A percentile compares a stretch with the other conserved stretches of the same genome.
These are phyloP conservation scores for Hanleya hanleyi DNA, from an alignment of 2,888 invertebrate species.

Conservation along the genomic window DNA sequence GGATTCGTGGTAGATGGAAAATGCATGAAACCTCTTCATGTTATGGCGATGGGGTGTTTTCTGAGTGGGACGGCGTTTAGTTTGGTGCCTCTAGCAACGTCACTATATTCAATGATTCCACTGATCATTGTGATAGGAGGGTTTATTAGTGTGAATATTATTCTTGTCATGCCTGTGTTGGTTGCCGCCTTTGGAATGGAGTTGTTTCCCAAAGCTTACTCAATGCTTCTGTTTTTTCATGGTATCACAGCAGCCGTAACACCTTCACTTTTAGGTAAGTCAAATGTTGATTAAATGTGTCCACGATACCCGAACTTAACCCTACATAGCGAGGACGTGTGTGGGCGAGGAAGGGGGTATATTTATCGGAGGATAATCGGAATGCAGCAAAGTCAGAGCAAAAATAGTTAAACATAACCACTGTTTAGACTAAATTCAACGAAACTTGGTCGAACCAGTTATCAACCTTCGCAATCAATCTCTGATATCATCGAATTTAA, in stretches of 20 bases:
- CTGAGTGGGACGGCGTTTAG: neutral
- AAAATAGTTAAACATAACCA: too few species aligned
- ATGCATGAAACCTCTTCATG: neutral
- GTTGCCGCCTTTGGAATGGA: neutral
- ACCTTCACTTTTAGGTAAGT: neutral
- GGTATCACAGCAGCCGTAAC: neutral
- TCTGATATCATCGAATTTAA: too few species aligned
- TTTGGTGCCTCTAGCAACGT: neutral
- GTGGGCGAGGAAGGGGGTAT: too few species aligned
- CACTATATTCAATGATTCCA: neutral
- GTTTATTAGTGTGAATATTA: neutral
- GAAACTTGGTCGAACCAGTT: too few species aligned
- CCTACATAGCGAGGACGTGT: too few species aligned
- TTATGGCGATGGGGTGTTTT: neutral
- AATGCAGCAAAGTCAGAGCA: too few species aligned
- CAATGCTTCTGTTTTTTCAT: neutral
- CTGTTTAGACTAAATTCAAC: too few species aligned
- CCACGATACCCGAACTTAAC: too few species aligned
- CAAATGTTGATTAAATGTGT: too few species aligned
- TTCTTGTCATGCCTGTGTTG: neutral
- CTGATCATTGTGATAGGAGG: neutral
- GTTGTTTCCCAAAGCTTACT: neutral
- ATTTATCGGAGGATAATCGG: too few species aligned
- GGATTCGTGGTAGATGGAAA: neutral
- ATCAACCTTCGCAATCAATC: too few species aligned